Evolutionary conservation across 2,888 invertebrate species (phyloP).

Genomic region (Eremobia ochroleuca): DNA sequence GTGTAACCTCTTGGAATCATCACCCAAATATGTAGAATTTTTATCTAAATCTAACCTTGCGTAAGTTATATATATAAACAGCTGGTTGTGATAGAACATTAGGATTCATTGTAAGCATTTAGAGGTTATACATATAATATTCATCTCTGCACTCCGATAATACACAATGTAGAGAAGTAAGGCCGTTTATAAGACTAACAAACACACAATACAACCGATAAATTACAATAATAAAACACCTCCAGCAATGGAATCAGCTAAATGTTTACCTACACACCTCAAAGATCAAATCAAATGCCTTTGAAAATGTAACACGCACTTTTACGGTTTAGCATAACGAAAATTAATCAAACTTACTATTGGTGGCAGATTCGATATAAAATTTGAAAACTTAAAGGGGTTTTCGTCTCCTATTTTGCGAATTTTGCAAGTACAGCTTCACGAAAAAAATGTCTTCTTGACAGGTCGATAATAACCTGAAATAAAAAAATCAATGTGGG

Average conservation of each 20-base stretch:
- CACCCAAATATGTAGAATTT: constrained; percentile 35
- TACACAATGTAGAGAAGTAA: constrained; percentile 10
- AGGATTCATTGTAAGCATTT: constrained; percentile 50
- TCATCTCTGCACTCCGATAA: constrained; percentile 5
- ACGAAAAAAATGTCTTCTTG: constrained; percentile 89
- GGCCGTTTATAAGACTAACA: neutral
- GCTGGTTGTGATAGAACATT: constrained; percentile 68
- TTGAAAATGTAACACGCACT: constrained; percentile 14
- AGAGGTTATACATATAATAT: constrained; percentile 60
- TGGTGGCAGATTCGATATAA: constrained; percentile 91
- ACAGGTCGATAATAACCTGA: constrained; percentile 91
- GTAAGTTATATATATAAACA: constrained; percentile 53
- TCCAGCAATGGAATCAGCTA: constrained; percentile 35
- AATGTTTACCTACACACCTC: constrained; percentile 62
- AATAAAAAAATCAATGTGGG: constrained; percentile 89
- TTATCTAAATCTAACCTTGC: constrained; percentile 48
- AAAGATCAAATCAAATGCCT: constrained; percentile 42
- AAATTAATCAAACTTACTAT: constrained; percentile 82
- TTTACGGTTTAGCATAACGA: constrained; percentile 20
- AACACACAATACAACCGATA: constrained; percentile 4
- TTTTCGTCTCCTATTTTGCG: constrained; percentile 91
- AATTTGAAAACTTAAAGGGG: constrained; percentile 90
- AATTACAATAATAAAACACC: constrained; percentile 31
- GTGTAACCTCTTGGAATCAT: constrained; percentile 32
- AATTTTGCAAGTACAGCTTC: constrained; percentile 85